A percentile compares a stretch with the other conserved stretches of the same genome.
These are phyloP conservation scores for Manis pentadactyla DNA, from an alignment of 2,797 vertebrate species.

Conservation along the genomic window DNA sequence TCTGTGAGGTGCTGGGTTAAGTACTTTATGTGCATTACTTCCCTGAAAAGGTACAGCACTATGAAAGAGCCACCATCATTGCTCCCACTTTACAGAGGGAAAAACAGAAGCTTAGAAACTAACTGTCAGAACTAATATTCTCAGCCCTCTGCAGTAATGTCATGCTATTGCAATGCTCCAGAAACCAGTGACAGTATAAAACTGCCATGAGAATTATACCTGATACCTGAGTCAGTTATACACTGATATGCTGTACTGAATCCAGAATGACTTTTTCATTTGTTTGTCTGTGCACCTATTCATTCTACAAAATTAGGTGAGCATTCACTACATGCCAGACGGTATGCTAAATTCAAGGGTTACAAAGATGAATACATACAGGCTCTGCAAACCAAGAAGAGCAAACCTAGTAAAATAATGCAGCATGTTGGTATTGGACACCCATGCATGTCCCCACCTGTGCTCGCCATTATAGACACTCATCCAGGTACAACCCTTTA, in stretches of 20 bases:
- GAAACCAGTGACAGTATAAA: neutral
- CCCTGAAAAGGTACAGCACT: neutral
- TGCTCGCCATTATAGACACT: neutral
- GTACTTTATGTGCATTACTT: neutral
- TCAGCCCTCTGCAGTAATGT: neutral
- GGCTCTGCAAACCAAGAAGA: neutral
- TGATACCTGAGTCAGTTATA: neutral
- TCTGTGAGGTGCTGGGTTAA: rapidly evolving
- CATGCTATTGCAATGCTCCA: neutral
- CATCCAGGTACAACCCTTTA: neutral
- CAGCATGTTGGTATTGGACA: neutral
- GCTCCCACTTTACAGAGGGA: neutral
- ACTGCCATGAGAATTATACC: neutral
- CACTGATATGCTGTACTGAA: neutral
- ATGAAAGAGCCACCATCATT: neutral
- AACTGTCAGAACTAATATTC: neutral
- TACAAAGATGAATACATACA: neutral
- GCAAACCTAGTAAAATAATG: neutral
- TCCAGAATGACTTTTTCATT: neutral
- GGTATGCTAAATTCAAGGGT: neutral
- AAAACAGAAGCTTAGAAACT: neutral
- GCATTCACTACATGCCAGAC: too few species aligned
- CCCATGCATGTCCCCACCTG: neutral
- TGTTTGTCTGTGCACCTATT: neutral
- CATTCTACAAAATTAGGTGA: neutral